Conservation (phyloP, 2,888 invertebrate species). For the Ichneumon xanthorius region DNA sequence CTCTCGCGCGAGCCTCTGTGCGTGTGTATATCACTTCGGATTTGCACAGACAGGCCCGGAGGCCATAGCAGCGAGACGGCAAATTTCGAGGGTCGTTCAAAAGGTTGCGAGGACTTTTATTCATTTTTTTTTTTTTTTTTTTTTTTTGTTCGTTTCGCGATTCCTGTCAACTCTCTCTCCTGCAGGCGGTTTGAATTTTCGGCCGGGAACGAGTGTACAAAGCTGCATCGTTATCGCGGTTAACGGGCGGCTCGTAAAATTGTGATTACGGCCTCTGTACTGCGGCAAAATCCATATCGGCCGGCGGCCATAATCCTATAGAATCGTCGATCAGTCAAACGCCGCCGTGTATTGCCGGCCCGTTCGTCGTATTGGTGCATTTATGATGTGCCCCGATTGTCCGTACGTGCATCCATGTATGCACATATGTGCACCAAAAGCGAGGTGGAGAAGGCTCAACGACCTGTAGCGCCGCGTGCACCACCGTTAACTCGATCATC, state of each 20-base stretch:
- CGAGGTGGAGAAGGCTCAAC: slow-evolving; percentile 65
- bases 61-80: slow-evolving; percentile 12
- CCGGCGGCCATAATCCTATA: neutral
- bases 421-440: neutral
- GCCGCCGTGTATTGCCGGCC: neutral
- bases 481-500: slow-evolving; percentile 55
- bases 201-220: neutral
- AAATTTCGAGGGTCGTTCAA: slow-evolving; percentile 30
- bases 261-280: slow-evolving; percentile 23
- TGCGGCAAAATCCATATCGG: slow-evolving; percentile 33
- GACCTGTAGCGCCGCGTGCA: slow-evolving; percentile 70
- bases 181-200: slow-evolving; percentile 5
- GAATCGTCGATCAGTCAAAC: slow-evolving; percentile 42
- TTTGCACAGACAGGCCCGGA: slow-evolving; percentile 44
- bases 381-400: neutral
- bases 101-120: neutral
- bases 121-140: slow-evolving; percentile 4
- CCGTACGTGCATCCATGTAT: neutral
- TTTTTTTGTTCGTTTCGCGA: neutral
- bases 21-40: slow-evolving; percentile 29
- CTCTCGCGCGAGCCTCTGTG: neutral
- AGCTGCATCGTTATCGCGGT: slow-evolving; percentile 41
- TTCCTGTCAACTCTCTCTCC: neutral
- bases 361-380: neutral
- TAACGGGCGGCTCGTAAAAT: slow-evolving; percentile 37